phyloP scores from a whole-genome alignment of 1,140 invertebrate species.

The Thalassaphorura encarpata region DNA sequence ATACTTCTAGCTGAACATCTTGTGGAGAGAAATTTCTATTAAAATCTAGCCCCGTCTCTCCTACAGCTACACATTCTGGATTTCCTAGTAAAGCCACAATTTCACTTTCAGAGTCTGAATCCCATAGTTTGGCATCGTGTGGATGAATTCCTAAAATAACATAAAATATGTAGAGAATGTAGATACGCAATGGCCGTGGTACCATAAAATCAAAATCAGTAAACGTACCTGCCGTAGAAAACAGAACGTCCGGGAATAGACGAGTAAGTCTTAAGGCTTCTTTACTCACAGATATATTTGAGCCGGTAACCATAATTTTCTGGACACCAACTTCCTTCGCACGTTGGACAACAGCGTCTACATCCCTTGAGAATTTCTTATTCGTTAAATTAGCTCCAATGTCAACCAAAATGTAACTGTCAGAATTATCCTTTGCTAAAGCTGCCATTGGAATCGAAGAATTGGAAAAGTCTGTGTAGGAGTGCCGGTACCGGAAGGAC shows the following conservation, averaged over 20 bases:
- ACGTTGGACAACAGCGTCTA: slow-evolving; percentile 75
- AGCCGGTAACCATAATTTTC: slow-evolving; percentile 89
- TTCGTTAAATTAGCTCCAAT: slow-evolving; percentile 76
- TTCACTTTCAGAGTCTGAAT: slow-evolving; percentile 50
- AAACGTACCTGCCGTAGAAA: slow-evolving; percentile 73
- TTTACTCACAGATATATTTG: slow-evolving; percentile 76
- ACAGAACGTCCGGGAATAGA: slow-evolving; percentile 78
- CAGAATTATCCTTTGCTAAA: slow-evolving; percentile 8
- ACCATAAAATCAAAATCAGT: slow-evolving; percentile 5
- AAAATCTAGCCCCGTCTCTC: slow-evolving; percentile 89
- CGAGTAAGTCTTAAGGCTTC: slow-evolving; percentile 77
- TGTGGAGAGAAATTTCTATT: slow-evolving; percentile 88
- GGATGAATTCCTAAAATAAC: slow-evolving; percentile 88
- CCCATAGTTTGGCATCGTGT: slow-evolving; percentile 89
- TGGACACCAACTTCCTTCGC: slow-evolving; percentile 58
- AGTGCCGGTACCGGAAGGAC: neutral
- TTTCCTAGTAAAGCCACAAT: slow-evolving; percentile 60
- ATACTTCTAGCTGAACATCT: slow-evolving; percentile 71
- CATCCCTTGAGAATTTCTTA: slow-evolving; percentile 83
- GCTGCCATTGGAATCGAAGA: neutral
- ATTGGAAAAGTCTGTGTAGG: neutral
- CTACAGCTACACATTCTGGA: slow-evolving; percentile 84
- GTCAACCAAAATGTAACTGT: slow-evolving; percentile 30
- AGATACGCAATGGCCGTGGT: too few relatives aligned
- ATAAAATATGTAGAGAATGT: slow-evolving; percentile 13